Evolutionary conservation across 2,888 invertebrate genomes (phyloP).

Genomic region (Tiphia femorata): DNA sequence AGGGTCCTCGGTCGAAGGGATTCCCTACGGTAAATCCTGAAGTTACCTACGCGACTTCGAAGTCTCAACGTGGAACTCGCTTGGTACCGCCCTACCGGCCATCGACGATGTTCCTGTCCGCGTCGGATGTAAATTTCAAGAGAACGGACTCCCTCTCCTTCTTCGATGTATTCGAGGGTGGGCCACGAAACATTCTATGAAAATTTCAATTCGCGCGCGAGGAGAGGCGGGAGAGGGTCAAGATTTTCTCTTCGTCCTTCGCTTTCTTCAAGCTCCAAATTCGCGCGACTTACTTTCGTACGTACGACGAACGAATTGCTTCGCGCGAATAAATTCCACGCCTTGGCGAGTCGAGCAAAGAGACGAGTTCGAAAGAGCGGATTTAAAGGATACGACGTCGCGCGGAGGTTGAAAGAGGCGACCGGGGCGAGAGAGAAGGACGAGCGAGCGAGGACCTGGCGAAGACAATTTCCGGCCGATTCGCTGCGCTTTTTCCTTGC

Average conservation of each 20-base stretch:
- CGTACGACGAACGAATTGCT: conserved; percentile 6
- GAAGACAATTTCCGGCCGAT: conserved; percentile 66
- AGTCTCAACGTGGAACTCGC: too few relatives aligned
- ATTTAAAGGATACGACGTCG: background rate
- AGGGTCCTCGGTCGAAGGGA: conserved; percentile 38
- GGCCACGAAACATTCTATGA: too few relatives aligned
- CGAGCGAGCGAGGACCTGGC: conserved; percentile 19
- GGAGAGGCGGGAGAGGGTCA: too few relatives aligned
- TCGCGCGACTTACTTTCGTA: conserved; percentile 9
- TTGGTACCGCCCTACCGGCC: too few relatives aligned
- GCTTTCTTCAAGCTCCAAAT: background rate
- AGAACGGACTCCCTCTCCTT: too few relatives aligned
- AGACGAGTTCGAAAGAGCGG: background rate
- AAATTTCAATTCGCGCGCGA: too few relatives aligned
- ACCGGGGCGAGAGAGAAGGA: background rate
- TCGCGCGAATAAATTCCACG: conserved; percentile 17
- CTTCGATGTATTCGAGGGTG: too few relatives aligned
- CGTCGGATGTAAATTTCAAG: too few relatives aligned
- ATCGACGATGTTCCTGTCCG: too few relatives aligned
- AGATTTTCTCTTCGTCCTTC: background rate
- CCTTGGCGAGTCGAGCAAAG: background rate
- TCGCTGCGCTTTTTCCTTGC: conserved; percentile 58
- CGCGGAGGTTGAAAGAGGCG: background rate
- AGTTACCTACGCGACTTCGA: too few relatives aligned
- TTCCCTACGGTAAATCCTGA: conserved; percentile 31